Percentiles rank a stretch among this genome's conserved stretches.
Evolutionary conservation across 2,113 vertebrate species (phyloP).

Genomic region (Tupaia tana): DNA sequence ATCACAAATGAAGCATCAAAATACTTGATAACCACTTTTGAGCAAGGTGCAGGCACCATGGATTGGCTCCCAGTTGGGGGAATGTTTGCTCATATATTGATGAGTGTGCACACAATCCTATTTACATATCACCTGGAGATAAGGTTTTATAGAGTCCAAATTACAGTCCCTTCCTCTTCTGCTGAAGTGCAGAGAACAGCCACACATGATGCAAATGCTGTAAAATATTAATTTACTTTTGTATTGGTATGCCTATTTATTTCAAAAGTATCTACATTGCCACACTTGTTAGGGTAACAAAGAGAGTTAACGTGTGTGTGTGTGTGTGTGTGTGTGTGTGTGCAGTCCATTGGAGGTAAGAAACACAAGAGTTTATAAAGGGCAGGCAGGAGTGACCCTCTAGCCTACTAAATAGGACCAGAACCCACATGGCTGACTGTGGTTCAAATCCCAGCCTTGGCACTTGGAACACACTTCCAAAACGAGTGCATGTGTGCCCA

Average conservation of each 20-base stretch:
- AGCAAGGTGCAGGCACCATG: not conserved
- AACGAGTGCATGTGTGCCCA: too few species aligned
- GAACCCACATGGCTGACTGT: too few species aligned
- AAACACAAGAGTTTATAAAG: not conserved
- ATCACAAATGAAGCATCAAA: constrained; percentile 31
- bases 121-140: constrained; percentile 73
- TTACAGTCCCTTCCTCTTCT: constrained; percentile 72
- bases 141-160: constrained; percentile 79
- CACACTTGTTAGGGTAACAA: not conserved
- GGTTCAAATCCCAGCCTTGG: too few species aligned
- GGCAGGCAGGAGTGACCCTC: too few species aligned
- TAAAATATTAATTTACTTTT: constrained; percentile 78
- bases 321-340: too few species aligned
- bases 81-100: not conserved
- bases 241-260: not conserved
- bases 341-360: constrained; percentile 9
- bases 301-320: not conserved
- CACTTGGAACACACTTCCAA: too few species aligned
- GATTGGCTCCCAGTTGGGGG: not conserved
- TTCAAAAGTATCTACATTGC: constrained; percentile 50
- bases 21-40: constrained; percentile 30
- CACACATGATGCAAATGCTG: constrained; percentile 72
- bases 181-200: constrained; percentile 69
- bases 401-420: too few species aligned
- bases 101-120: constrained; percentile 53